Conservation (phyloP, 1,140 invertebrate genomes). For the Dendrolimus kikuchii region DNA sequence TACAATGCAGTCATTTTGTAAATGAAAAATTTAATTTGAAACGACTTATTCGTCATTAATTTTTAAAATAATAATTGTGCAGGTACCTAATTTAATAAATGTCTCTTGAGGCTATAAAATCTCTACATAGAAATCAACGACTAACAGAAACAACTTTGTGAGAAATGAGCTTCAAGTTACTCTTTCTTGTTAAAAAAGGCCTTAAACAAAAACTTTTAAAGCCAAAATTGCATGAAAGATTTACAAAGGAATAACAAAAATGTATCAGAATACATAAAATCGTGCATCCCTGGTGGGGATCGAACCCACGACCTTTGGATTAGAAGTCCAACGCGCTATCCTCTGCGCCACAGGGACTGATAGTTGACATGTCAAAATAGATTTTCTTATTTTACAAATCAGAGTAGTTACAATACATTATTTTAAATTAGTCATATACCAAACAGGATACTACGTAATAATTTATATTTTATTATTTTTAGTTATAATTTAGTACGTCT, state of each 20-base stretch:
- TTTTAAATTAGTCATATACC: background rate
- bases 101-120: no score
- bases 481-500: background rate
- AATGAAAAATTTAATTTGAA: no score
- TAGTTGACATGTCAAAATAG: constrained; percentile 74
- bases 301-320: constrained; percentile 77
- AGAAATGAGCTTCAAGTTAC: no score
- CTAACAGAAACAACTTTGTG: no score
- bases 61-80: no score
- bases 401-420: background rate
- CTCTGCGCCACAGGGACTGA: constrained; percentile 78
- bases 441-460: no score
- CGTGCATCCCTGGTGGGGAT: constrained; percentile 75
- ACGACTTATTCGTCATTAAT: no score
- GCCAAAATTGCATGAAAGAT: background rate
- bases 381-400: background rate
- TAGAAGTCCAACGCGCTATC: constrained; percentile 48
- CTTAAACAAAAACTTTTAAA: no score
- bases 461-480: background rate
- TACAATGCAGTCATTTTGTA: no score
- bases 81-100: no score
- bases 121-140: no score
- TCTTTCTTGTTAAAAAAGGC: no score
- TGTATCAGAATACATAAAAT: constrained; percentile 15
- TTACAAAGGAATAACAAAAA: constrained; percentile 4